Conservation (phyloP, 2,113 vertebrate species). For the Elachura formosa region DNA sequence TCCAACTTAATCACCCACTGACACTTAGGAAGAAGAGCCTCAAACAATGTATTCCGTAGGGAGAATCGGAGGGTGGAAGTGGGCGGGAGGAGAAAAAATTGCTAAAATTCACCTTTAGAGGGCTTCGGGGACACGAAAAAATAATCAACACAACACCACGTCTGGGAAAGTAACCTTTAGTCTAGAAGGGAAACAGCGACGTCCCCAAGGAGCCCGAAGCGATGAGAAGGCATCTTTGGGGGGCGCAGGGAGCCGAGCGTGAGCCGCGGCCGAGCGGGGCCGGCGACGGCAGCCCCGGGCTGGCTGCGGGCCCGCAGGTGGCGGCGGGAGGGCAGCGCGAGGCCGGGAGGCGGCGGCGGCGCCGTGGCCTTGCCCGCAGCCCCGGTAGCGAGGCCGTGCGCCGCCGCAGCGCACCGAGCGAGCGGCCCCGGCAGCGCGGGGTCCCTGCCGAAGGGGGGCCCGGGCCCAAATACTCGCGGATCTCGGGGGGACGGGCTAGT, state of each 20-base stretch:
- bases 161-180: slow-evolving; percentile 11
- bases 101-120: not conserved
- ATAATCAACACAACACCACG: too few species aligned
- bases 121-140: not conserved
- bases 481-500: too few species aligned
- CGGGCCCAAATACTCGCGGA: too few species aligned
- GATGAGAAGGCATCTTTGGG: slow-evolving; percentile 29
- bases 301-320: not conserved
- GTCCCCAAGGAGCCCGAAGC: not conserved
- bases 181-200: not conserved
- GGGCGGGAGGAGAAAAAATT: not conserved
- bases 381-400: too few species aligned
- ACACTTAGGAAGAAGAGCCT: not conserved
- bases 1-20: not conserved
- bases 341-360: not conserved
- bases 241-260: not conserved
- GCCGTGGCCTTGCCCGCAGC: too few species aligned
- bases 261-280: not conserved
- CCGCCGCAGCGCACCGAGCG: too few species aligned
- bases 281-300: not conserved
- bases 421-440: too few species aligned
- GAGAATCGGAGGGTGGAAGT: not conserved
- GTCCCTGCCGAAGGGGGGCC: too few species aligned
- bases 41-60: not conserved
- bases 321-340: not conserved